Evolutionary conservation across 2,113 vertebrate genomes (phyloP).

Genomic region (Thamnophis sirtalis): DNA sequence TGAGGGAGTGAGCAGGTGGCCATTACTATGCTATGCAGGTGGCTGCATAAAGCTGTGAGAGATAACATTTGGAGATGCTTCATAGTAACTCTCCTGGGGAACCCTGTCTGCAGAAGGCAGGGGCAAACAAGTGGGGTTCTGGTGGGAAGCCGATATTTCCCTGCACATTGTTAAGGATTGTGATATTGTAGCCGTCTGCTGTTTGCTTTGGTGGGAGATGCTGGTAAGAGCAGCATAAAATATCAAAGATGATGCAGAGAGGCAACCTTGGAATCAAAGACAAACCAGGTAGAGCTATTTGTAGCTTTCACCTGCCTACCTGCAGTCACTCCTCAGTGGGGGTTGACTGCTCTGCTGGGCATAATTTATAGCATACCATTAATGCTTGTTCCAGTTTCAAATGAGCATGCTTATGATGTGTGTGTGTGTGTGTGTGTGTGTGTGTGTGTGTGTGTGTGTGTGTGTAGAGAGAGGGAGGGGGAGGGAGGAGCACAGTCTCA

Average conservation of each 20-base stretch:
- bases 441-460: no score
- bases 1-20: constrained; percentile 26
- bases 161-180: background rate
- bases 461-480: background rate
- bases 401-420: background rate
- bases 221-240: background rate
- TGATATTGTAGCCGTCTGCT: background rate
- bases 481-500: background rate
- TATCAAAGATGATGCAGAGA: background rate
- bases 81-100: constrained; percentile 4
- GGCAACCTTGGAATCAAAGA: background rate
- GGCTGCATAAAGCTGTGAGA: background rate
- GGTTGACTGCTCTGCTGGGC: constrained; percentile 10
- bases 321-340: background rate
- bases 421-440: background rate
- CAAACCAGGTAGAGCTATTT: background rate
- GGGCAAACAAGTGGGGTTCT: background rate
- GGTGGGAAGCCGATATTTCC: constrained; percentile 16
- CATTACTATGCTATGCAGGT: constrained; percentile 13
- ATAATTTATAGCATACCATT: background rate
- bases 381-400: background rate
- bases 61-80: background rate
- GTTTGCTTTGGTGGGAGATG: background rate
- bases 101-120: background rate
- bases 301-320: background rate